Evolutionary conservation across 1,140 invertebrate genomes (phyloP).

Genomic region (Solenopsis invicta): DNA sequence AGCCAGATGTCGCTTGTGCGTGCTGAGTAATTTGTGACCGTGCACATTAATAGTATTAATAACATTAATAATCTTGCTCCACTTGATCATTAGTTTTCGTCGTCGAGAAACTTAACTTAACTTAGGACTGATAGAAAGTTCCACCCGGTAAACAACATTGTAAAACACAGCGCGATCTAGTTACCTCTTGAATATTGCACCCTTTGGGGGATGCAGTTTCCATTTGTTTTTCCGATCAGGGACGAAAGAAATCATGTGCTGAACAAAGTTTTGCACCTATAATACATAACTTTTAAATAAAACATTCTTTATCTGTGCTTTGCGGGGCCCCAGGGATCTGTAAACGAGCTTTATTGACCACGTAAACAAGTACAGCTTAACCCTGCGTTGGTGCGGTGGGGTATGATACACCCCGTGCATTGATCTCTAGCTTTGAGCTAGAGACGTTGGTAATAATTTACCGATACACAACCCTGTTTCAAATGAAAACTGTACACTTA

Average conservation of each 20-base stretch:
- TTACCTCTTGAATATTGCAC: neutral
- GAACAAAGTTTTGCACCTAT: slow-evolving; percentile 10
- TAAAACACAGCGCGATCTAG: neutral
- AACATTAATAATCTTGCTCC: neutral
- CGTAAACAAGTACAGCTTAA: neutral
- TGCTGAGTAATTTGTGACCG: neutral
- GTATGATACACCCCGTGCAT: too few relatives aligned
- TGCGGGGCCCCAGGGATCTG: neutral
- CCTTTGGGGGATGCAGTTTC: neutral
- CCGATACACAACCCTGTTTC: too few relatives aligned
- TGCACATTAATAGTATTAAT: too few relatives aligned
- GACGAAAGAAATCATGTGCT: slow-evolving; percentile 9
- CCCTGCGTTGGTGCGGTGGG: too few relatives aligned
- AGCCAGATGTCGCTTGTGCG: neutral
- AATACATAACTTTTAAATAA: slow-evolving; percentile 35
- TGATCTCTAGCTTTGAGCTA: too few relatives aligned
- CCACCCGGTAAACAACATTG: neutral
- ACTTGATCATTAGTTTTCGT: neutral
- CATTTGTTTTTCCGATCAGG: slow-evolving; percentile 24
- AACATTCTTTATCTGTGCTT: slow-evolving; percentile 13
- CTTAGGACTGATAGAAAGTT: neutral
- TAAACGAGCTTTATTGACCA: neutral
- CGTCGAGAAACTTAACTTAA: neutral
- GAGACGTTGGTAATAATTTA: too few relatives aligned
- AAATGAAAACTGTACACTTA: too few relatives aligned